Conservation (phyloP, 2,797 vertebrate species). For the Danio albolineatus region DNA sequence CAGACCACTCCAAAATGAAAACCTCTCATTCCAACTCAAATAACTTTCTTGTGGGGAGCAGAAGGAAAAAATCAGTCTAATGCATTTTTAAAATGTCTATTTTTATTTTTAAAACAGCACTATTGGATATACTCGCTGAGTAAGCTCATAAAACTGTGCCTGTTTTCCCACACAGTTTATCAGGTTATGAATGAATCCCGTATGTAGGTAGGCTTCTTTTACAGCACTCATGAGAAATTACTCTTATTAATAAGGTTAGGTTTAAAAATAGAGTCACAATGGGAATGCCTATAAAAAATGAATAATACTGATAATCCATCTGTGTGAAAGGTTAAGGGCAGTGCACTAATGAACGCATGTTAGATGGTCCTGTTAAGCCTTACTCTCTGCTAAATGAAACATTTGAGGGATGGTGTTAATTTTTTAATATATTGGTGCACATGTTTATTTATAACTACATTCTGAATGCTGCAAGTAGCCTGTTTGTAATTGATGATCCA, state of each 20-base stretch:
- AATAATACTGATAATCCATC: slow-evolving; percentile 16
- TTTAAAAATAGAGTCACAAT: slow-evolving; percentile 36
- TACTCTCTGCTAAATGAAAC: no score
- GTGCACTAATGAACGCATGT: not conserved
- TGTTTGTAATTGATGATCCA: slow-evolving; percentile 15
- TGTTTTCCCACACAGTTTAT: slow-evolving; percentile 5
- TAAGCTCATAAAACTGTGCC: not conserved
- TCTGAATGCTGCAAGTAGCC: not conserved
- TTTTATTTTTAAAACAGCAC: no score
- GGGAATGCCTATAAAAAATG: slow-evolving; percentile 48
- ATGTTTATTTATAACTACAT: not conserved
- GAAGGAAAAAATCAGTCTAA: no score
- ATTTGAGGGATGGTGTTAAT: not conserved
- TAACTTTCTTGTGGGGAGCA: no score
- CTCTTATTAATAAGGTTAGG: slow-evolving; percentile 16
- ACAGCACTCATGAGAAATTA: slow-evolving; percentile 12
- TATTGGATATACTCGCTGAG: no score
- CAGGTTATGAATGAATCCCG: slow-evolving; percentile 1
- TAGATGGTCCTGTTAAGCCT: not conserved
- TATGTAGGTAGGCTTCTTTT: not conserved
- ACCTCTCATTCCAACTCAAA: not conserved
- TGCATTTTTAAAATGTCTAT: no score
- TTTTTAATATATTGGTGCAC: not conserved
- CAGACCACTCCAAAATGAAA: not conserved
- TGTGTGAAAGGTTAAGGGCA: slow-evolving; percentile 20